A percentile compares a stretch with the other conserved stretches of the same genome.
Evolutionary conservation across 2,888 invertebrate species (phyloP).

Genomic region (Pachydiplax longipennis): DNA sequence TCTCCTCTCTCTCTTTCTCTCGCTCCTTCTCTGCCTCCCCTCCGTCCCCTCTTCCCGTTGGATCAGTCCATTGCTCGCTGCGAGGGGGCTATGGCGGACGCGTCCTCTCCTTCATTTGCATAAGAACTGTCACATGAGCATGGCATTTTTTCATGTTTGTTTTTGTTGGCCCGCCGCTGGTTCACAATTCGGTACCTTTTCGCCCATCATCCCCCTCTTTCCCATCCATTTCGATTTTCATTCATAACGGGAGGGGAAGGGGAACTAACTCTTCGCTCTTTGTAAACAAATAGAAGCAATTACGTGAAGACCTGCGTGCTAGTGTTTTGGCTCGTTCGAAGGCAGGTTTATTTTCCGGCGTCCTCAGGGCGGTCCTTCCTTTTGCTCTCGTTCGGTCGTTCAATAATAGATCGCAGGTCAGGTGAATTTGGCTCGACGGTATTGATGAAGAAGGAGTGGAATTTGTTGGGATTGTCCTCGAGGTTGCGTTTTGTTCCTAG

Average conservation of each 20-base stretch:
- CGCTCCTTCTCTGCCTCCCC: not conserved
- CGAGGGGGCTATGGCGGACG: not conserved
- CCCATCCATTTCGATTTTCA: not conserved
- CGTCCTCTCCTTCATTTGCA: not conserved
- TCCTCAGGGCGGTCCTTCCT: too few species aligned
- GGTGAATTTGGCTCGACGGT: too few species aligned
- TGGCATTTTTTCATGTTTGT: not conserved
- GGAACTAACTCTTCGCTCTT: too few species aligned
- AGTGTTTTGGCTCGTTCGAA: not conserved
- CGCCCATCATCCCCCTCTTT: not conserved
- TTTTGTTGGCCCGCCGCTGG: not conserved
- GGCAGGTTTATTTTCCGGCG: too few species aligned
- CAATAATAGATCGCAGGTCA: too few species aligned
- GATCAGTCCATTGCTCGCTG: constrained; percentile 28
- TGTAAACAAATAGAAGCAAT: not conserved
- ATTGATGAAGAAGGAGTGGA: too few species aligned
- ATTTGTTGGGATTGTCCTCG: too few species aligned
- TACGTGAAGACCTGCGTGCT: not conserved
- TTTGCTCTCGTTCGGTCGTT: too few species aligned
- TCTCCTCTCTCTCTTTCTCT: constrained; percentile 5
- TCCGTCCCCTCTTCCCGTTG: not conserved
- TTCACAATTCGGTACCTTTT: not conserved
- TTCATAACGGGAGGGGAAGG: too few species aligned
- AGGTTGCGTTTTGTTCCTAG: too few species aligned
- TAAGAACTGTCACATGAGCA: not conserved